Base-by-base conservation (phyloP, 2,888 invertebrate species). In the Leucozona laternaria region DNA sequence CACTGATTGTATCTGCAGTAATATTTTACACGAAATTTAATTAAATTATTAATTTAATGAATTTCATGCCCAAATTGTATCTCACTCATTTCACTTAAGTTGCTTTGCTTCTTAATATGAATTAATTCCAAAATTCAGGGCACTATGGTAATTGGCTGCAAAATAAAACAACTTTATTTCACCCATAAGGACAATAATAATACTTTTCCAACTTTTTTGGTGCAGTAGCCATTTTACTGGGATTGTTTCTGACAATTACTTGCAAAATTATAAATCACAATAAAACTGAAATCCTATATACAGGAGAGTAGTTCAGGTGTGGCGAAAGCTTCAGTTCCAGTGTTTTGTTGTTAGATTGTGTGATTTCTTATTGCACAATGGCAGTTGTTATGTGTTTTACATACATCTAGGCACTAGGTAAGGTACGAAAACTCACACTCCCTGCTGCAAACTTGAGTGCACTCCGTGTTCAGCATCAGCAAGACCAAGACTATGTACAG, bases 241-340 rank as follows among this genome's bases (percentile, higher is more conserved):
- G 66, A 48, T 31, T 66, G 66, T 66, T 48, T 20, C 48, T 48
- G 20, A 22, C 28, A 66, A 66, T 66, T 66, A 66, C 66, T 66
- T 66, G 31, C 31, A 48, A 31, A 31, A 34, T 13, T 13, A 66
- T 66, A 66, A 48, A 48, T 66, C 66, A 66, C 66, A 48, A 66
- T 66, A 66, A 66, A 48, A 34, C 20, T 66, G 4, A 45, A n/a
- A 66, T 48, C 31, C 20, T 48, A 13, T 37, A 25, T 43, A 48
- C 22, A 17, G 11, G 11, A 2, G 43, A 48, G 31, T 1, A 45
- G 31, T 20, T 64, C 64, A 48, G 64, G 20, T 48, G 31, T 13
- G 34, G 20, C 25, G 7, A 53, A 3, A 40, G 40, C 60, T 40
- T 2, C 13, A 60, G 10, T 40, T 25, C 3, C 40, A 64, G n/a